Evolutionary conservation across 2,888 invertebrate species (phyloP).

Genomic region (Nemotelus pantherinus): DNA sequence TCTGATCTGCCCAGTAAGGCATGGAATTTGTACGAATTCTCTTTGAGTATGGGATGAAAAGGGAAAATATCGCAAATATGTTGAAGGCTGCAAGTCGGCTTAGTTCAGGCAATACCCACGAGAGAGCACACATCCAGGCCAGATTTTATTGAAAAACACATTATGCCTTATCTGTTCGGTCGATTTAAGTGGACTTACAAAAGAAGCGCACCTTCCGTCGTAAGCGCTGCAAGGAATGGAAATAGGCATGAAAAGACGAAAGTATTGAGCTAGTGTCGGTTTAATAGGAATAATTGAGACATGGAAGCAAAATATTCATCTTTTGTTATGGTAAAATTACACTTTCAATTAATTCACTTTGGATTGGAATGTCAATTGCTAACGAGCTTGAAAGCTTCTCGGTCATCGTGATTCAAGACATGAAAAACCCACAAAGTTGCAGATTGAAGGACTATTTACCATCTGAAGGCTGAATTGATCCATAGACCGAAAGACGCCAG

Average conservation of each 20-base stretch:
- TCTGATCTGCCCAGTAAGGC: neutral
- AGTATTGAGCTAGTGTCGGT: too few species aligned
- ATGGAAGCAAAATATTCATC: too few species aligned
- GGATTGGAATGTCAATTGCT: too few species aligned
- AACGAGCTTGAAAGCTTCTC: too few species aligned
- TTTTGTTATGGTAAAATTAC: too few species aligned
- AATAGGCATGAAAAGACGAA: too few species aligned
- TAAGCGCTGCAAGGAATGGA: too few species aligned
- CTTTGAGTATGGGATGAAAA: neutral
- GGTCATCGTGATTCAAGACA: neutral
- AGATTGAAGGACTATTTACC: neutral
- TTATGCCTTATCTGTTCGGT: neutral
- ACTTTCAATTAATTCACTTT: too few species aligned
- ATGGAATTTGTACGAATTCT: slow-evolving; percentile 1
- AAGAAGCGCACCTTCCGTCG: neutral
- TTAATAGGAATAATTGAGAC: too few species aligned
- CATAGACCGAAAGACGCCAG: neutral
- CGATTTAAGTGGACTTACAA: slow-evolving; percentile 14
- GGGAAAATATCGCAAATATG: slow-evolving; percentile 25
- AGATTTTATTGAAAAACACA: slow-evolving; percentile 18
- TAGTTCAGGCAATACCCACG: slow-evolving; percentile 13
- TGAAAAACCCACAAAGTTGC: neutral
- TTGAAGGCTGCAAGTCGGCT: neutral
- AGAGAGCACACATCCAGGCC: neutral
- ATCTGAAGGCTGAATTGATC: neutral